Conservation (phyloP, 2,888 invertebrate genomes). For the Nephrotoma appendiculata region DNA sequence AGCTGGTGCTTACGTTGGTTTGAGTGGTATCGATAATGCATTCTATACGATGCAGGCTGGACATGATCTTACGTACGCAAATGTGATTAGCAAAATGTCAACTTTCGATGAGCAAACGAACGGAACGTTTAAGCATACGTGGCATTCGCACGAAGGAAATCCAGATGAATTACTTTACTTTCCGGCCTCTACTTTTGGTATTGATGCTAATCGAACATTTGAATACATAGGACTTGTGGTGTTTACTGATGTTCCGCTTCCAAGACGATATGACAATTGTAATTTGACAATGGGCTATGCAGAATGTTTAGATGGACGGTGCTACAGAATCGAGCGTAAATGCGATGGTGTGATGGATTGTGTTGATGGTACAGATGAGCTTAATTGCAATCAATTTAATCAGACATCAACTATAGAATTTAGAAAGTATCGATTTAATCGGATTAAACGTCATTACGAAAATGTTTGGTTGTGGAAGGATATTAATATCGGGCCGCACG, state of each 20-base stretch:
- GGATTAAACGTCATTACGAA: conserved; percentile 80
- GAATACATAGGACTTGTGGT: conserved; percentile 79
- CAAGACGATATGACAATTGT: conserved; percentile 51
- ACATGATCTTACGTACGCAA: conserved; percentile 75
- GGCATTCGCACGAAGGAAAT: conserved; percentile 73
- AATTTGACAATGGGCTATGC: conserved; percentile 56
- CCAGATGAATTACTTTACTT: conserved; percentile 76
- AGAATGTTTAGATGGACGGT: conserved; percentile 70
- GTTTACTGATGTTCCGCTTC: conserved; percentile 74
- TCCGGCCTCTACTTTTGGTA: conserved; percentile 79
- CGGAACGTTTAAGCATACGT: conserved; percentile 67
- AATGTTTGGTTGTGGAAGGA: conserved; percentile 94
- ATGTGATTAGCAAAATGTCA: conserved; percentile 76
- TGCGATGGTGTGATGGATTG: conserved; percentile 74
- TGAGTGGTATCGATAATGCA: conserved; percentile 78
- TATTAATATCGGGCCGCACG: conserved; percentile 83
- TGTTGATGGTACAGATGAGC: conserved; percentile 72
- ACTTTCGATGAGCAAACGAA: conserved; percentile 74
- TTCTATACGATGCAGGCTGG: conserved; percentile 90
- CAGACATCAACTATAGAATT: conserved; percentile 55
- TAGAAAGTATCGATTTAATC: conserved; percentile 68
- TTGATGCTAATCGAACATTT: conserved; percentile 89
- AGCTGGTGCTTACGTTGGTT: conserved; percentile 85
- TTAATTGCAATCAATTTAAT: conserved; percentile 52
- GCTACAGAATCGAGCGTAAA: conserved; percentile 56